These are phyloP conservation scores for Chelidonichthys spinosus DNA, from an alignment of 2,797 vertebrate species.

Conservation along the genomic window DNA sequence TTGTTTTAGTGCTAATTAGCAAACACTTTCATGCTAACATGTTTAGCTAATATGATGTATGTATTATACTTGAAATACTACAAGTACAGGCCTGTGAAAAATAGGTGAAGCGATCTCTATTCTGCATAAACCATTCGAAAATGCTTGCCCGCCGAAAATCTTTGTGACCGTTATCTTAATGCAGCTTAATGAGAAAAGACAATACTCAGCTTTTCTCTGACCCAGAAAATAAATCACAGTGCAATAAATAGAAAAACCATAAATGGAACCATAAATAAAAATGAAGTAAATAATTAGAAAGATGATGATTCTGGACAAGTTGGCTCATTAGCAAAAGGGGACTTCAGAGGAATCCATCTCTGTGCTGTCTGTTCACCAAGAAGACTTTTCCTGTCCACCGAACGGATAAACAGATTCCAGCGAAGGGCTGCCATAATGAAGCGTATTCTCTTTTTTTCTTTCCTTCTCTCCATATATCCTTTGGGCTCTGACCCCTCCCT, in stretches of 20 bases:
- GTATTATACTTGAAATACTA: neutral
- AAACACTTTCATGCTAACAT: neutral
- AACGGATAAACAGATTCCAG: slow-evolving; percentile 62
- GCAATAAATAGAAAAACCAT: slow-evolving; percentile 63
- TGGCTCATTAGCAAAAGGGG: slow-evolving; percentile 68
- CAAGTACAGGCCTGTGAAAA: neutral
- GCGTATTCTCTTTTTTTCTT: slow-evolving; percentile 24
- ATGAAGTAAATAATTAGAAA: slow-evolving; percentile 69
- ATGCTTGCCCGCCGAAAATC: slow-evolving; percentile 17
- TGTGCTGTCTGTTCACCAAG: slow-evolving; percentile 42
- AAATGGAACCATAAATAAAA: slow-evolving; percentile 67
- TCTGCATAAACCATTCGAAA: slow-evolving; percentile 30
- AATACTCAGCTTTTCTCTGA: slow-evolving; percentile 73
- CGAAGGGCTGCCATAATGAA: slow-evolving; percentile 50
- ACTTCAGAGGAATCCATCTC: slow-evolving; percentile 62
- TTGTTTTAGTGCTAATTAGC: neutral
- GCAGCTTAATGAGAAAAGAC: slow-evolving; percentile 64
- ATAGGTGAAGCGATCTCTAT: slow-evolving; percentile 20
- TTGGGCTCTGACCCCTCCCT: neutral
- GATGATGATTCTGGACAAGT: slow-evolving; percentile 73
- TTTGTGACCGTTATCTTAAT: slow-evolving; percentile 40
- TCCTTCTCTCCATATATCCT: neutral
- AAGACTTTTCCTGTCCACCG: slow-evolving; percentile 51
- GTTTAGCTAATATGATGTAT: neutral
- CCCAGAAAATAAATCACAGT: slow-evolving; percentile 71